These are phyloP conservation scores for Poeciliopsis prolifica DNA, from an alignment of 2,113 vertebrate genomes.

Conservation along the genomic window DNA sequence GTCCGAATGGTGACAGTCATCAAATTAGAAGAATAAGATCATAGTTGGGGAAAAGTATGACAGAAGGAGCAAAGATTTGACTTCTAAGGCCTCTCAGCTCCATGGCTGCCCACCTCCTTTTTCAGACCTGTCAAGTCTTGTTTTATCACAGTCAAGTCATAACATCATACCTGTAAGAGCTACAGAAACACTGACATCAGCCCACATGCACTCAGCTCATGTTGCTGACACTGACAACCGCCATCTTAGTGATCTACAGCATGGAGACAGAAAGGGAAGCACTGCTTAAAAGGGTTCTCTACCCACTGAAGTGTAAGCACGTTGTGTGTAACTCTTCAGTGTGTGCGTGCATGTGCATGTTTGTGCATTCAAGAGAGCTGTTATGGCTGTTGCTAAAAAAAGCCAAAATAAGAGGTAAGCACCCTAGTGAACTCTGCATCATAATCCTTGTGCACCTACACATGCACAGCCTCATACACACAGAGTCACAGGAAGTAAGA, in stretches of 20 bases:
- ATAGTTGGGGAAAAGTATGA: conserved; percentile 31
- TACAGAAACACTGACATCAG: conserved; percentile 45
- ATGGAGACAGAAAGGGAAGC: conserved; percentile 21
- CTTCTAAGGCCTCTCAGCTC: conserved; percentile 32
- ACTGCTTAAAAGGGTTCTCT: conserved; percentile 27
- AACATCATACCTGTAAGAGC: conserved; percentile 42
- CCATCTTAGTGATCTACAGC: conserved; percentile 47
- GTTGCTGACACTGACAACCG: conserved; percentile 38
- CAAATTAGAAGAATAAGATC: conserved; percentile 31
- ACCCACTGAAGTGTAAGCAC: conserved; percentile 12
- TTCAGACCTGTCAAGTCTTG: conserved; percentile 40
- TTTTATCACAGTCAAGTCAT: conserved; percentile 45
- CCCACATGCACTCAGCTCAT: conserved; percentile 39
- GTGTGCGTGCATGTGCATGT: conserved; percentile 12
- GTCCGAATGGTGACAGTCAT: conserved; percentile 25
- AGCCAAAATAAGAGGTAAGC: conserved; percentile 34
- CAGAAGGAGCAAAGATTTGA: conserved; percentile 39
- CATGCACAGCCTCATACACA: conserved; percentile 6
- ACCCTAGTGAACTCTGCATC: conserved; percentile 26
- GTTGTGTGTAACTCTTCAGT: conserved; percentile 7
- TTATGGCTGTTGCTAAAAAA: conserved; percentile 13
- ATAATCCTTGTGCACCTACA: conserved; percentile 20
- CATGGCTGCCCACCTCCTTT: conserved; percentile 16
- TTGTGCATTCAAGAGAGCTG: not conserved
- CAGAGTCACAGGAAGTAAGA: conserved; percentile 24